A percentile compares a stretch with the other conserved stretches of the same genome.
Evolutionary conservation across 2,888 invertebrate species (phyloP).

Genomic region (Temnothorax ravouxi): DNA sequence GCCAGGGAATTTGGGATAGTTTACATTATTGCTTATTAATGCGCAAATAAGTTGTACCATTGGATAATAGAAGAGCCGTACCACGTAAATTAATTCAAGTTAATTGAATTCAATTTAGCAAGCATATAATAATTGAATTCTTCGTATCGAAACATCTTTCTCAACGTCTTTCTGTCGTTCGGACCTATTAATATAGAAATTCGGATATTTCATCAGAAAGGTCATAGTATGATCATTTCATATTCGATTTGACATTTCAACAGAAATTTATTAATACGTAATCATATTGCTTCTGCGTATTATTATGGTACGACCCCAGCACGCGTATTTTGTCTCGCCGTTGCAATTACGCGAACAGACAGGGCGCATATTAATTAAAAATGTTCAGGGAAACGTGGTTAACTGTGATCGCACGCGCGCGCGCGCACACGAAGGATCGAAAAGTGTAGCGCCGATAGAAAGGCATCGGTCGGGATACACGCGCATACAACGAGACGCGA

Average conservation of each 20-base stretch:
- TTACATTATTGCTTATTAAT: neutral
- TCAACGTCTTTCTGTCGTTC: neutral
- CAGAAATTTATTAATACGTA: neutral
- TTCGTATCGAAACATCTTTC: neutral
- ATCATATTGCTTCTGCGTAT: neutral
- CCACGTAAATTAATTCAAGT: neutral
- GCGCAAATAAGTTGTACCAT: neutral
- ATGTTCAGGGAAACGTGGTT: slow-evolving; percentile 52
- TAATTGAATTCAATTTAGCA: slow-evolving; percentile 2
- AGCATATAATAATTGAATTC: neutral
- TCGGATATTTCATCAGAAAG: neutral
- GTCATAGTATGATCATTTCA: neutral
- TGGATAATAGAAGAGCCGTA: neutral
- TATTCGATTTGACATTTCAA: neutral
- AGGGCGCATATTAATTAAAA: slow-evolving; percentile 40
- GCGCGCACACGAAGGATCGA: slow-evolving; percentile 45
- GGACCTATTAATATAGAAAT: neutral
- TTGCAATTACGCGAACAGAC: slow-evolving; percentile 46
- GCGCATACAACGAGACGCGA: slow-evolving; percentile 55
- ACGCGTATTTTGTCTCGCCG: neutral
- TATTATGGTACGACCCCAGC: neutral
- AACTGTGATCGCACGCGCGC: slow-evolving; percentile 51
- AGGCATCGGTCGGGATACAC: slow-evolving; percentile 50
- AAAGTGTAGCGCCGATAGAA: slow-evolving; percentile 51
- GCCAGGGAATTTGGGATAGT: neutral